A percentile compares a stretch with the other conserved stretches of the same genome.
Conservation (phyloP, 2,113 vertebrate species). For the Marmota flaviventris region DNA sequence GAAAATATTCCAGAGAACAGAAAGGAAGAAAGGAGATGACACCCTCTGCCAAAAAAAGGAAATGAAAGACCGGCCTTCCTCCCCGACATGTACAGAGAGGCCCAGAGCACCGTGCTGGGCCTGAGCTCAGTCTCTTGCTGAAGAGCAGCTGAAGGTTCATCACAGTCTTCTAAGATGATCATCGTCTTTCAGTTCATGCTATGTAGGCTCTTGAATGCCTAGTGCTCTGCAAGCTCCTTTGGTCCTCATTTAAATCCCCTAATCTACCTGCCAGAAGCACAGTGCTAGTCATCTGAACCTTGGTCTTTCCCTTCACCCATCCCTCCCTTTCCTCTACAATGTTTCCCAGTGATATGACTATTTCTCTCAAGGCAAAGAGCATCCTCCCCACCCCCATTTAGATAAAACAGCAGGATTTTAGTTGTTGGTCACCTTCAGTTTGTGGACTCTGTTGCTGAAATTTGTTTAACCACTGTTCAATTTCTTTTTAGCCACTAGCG, state of each 20-base stretch:
- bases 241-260: background rate
- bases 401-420: slow-evolving; percentile 41
- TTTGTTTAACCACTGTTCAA: slow-evolving; percentile 47
- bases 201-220: background rate
- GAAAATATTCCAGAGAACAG: slow-evolving; percentile 41
- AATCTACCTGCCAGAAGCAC: background rate
- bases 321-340: background rate
- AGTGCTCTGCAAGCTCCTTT: background rate
- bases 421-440: slow-evolving; percentile 62
- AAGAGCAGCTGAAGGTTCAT: background rate
- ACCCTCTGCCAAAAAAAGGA: background rate
- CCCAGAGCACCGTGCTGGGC: background rate
- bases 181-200: background rate
- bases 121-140: background rate
- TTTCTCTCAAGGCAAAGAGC: slow-evolving; percentile 60
- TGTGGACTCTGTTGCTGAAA: slow-evolving; percentile 42
- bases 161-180: background rate
- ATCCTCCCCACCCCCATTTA: background rate
- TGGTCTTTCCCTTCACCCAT: background rate
- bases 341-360: slow-evolving; percentile 6
- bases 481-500: slow-evolving; percentile 58
- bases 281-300: slow-evolving; percentile 2
- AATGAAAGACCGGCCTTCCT: slow-evolving; percentile 32
- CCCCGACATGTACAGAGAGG: background rate
- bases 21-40: slow-evolving; percentile 4